Percentiles rank a stretch among this genome's conserved stretches.
These are phyloP conservation scores for Silurus meridionalis DNA, from an alignment of 2,113 vertebrate genomes.

Conservation along the genomic window DNA sequence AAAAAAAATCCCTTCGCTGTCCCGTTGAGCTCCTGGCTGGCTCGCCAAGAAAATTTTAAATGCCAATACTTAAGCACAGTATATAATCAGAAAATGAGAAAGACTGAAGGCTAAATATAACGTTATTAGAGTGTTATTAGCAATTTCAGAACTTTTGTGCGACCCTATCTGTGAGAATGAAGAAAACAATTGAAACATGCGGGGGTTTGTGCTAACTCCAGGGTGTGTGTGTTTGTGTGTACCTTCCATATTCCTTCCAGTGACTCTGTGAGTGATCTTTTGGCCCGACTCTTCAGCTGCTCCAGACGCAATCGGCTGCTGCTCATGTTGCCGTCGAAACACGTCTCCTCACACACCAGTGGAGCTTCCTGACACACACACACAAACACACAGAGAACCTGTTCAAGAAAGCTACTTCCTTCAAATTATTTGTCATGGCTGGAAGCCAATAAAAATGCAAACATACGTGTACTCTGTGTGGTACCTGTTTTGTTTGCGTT, in stretches of 20 bases:
- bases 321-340: slow-evolving; percentile 71
- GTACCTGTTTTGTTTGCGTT: slow-evolving; percentile 80
- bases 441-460: background rate
- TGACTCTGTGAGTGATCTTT: slow-evolving; percentile 90
- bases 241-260: slow-evolving; percentile 88
- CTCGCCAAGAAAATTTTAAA: too few species aligned
- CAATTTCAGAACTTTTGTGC: too few species aligned
- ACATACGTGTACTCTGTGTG: background rate
- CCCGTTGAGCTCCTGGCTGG: too few species aligned
- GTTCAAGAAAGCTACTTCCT: background rate
- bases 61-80: too few species aligned
- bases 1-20: too few species aligned
- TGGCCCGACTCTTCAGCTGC: slow-evolving; percentile 87
- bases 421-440: background rate
- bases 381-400: slow-evolving; percentile 27
- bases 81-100: too few species aligned
- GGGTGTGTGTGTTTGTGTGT: background rate
- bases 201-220: too few species aligned
- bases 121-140: too few species aligned
- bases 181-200: too few species aligned
- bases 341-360: slow-evolving; percentile 65
- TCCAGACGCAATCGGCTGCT: slow-evolving; percentile 84
- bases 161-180: too few species aligned
- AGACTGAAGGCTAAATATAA: too few species aligned
- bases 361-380: slow-evolving; percentile 52